Base-by-base conservation (phyloP, 2,888 invertebrate species). In the Pegoplata infirma region DNA sequence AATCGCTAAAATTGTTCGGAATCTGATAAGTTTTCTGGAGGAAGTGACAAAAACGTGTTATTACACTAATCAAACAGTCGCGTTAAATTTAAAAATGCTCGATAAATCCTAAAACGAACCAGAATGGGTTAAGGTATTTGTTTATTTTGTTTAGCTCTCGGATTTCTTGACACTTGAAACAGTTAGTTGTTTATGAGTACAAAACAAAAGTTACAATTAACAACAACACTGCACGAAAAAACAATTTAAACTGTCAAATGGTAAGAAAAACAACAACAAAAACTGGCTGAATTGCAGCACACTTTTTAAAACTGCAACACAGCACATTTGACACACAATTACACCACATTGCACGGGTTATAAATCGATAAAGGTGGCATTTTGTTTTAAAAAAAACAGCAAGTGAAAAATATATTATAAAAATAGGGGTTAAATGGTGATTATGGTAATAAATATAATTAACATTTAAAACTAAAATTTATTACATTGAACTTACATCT, bases 401-500 rank as follows among this genome's bases (percentile, higher is more conserved):
- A 28, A 63, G 32, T 47, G 51, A 66, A 44, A n/a, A 64, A 53
- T 28, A 40, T n/a, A n/a, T 2, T 3, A 36, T 36, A 36, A 5
- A 12, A 40, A 40, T n/a, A 25, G 19, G 14, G 23, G 51, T n/a
- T n/a, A 61, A 17, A 61, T 17, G 17, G 6, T 1, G n/a, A 17
- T 10, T 12, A 36, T 3, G 28, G 23, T 25, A 55, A 21, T 56
- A 51, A 49, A 17, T n/a, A n/a, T n/a, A 59, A 21, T 63, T 63
- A 72, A 73, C 10, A 69, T 51, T 23, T 36, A n/a, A n/a, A n/a
- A 44, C 7, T 40, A 12, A 32, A 6, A 17, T 36, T 23, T 7
- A 53, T 68, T 40, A n/a, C 1, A 19, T 47, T 49, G 47, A 73
- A 88, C 88, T 88, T 85, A 89, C 89, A 84, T 88, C 89, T 86